Evolutionary conservation across 1,140 invertebrate species (phyloP).

Genomic region (Coelopa frigida): DNA sequence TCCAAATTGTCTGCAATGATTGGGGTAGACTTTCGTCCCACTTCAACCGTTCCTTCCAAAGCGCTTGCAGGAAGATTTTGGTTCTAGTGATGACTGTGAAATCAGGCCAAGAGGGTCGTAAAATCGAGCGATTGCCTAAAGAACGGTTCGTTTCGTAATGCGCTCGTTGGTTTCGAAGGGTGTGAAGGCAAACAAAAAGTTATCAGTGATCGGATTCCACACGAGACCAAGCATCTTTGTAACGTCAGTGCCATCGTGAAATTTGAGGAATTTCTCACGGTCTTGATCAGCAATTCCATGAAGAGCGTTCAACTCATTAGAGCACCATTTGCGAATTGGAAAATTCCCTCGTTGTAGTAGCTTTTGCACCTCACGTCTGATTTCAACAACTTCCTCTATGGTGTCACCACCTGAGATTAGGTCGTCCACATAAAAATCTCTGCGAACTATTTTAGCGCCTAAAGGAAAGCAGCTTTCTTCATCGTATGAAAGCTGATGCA

Average conservation of each 20-base stretch:
- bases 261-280: slow-evolving; percentile 9
- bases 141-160: neutral
- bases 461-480: slow-evolving; percentile 18
- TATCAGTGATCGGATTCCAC: slow-evolving; percentile 9
- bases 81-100: slow-evolving; percentile 1
- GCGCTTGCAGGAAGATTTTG: slow-evolving; percentile 4
- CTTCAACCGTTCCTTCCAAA: neutral
- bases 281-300: neutral
- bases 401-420: slow-evolving; percentile 25
- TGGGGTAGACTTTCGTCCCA: slow-evolving; percentile 14
- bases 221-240: slow-evolving; percentile 8
- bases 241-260: slow-evolving; percentile 10
- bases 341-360: slow-evolving; percentile 26
- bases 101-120: slow-evolving; percentile 4
- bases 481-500: slow-evolving; percentile 3
- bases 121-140: slow-evolving; percentile 2
- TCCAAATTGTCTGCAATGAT: slow-evolving; percentile 12
- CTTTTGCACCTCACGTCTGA: neutral
- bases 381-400: slow-evolving; percentile 13
- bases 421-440: slow-evolving; percentile 44
- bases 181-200: slow-evolving; percentile 4
- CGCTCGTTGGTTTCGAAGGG: neutral
- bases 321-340: slow-evolving; percentile 40
- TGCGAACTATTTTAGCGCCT: slow-evolving; percentile 20
- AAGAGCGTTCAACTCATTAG: slow-evolving; percentile 22